Percentiles rank a stretch among this genome's conserved stretches.
Evolutionary conservation across 2,888 invertebrate species (phyloP).

Genomic region (Limnephilus auricula): DNA sequence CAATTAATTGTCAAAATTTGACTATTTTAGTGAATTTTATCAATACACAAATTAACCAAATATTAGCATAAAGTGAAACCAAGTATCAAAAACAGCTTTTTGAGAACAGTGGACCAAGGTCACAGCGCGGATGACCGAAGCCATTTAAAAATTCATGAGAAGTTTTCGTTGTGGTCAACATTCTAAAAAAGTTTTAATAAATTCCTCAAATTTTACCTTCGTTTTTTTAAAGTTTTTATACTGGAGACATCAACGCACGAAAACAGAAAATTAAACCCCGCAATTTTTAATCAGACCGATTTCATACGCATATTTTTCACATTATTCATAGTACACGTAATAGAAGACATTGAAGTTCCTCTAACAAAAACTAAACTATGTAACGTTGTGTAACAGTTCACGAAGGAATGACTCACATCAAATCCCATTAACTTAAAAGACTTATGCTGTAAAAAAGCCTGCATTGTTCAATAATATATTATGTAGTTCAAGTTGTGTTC

Average conservation of each 20-base stretch:
- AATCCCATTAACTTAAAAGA: conserved; percentile 7
- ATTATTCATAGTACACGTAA: not conserved
- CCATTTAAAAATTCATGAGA: not conserved
- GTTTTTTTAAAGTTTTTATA: not conserved
- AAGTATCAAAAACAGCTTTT: not conserved
- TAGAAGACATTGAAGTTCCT: not conserved
- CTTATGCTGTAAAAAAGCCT: conserved; percentile 11
- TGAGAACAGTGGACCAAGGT: not conserved
- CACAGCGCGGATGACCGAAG: not conserved
- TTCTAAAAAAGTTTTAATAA: not conserved
- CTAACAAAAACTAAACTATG: not conserved
- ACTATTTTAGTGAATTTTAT: no score
- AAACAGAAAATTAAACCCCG: not conserved
- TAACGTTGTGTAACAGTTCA: conserved; percentile 18
- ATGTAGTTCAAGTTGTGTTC: conserved; percentile 42
- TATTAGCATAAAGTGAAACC: not conserved
- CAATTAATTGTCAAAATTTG: no score
- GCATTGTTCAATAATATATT: conserved; percentile 24
- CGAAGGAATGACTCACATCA: conserved; percentile 18
- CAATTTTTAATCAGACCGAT: not conserved
- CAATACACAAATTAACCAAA: not conserved
- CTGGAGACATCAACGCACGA: not conserved
- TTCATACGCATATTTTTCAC: not conserved
- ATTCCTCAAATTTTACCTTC: not conserved
- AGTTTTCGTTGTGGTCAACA: not conserved